phyloP scores from a whole-genome alignment of 2,888 invertebrate species.

The Dorcus parallelipipedus region DNA sequence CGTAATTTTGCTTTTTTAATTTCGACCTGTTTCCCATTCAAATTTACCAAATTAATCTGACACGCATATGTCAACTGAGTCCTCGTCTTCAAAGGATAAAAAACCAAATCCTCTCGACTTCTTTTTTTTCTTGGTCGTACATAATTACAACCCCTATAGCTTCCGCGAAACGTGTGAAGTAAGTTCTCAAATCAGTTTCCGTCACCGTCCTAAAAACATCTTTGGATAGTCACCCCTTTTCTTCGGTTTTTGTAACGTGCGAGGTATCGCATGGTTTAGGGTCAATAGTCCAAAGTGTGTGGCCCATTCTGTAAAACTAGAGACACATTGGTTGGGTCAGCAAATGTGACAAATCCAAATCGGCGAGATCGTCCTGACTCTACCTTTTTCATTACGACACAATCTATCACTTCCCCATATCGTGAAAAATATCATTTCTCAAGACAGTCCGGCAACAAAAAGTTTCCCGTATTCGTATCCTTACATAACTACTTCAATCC shows the following conservation, averaged over 20 bases:
- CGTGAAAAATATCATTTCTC: constrained; percentile 91
- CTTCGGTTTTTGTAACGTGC: constrained; percentile 88
- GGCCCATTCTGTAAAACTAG: constrained; percentile 89
- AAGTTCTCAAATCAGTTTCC: constrained; percentile 88
- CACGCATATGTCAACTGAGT: constrained; percentile 88
- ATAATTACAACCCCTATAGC: constrained; percentile 96
- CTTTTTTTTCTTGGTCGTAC: constrained; percentile 95
- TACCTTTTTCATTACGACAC: constrained; percentile 97
- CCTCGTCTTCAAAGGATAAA: constrained; percentile 91
- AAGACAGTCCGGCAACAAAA: constrained; percentile 90
- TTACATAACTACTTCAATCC: constrained; percentile 46
- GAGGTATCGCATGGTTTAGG: constrained; percentile 95
- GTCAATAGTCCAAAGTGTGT: constrained; percentile 90
- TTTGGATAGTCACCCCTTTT: constrained; percentile 88
- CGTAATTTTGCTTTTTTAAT: constrained; percentile 91
- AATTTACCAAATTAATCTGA: constrained; percentile 90
- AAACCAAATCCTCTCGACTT: constrained; percentile 95
- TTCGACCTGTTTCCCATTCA: constrained; percentile 95
- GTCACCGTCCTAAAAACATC: constrained; percentile 96
- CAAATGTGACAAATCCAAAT: constrained; percentile 95
- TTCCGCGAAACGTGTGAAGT: constrained; percentile 91
- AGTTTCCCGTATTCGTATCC: constrained; percentile 64
- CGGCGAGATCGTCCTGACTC: constrained; percentile 94
- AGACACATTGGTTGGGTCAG: constrained; percentile 86
- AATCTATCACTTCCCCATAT: constrained; percentile 95